phyloP scores from a whole-genome alignment of 1,140 invertebrate species.

The Nixonia krombeini region DNA sequence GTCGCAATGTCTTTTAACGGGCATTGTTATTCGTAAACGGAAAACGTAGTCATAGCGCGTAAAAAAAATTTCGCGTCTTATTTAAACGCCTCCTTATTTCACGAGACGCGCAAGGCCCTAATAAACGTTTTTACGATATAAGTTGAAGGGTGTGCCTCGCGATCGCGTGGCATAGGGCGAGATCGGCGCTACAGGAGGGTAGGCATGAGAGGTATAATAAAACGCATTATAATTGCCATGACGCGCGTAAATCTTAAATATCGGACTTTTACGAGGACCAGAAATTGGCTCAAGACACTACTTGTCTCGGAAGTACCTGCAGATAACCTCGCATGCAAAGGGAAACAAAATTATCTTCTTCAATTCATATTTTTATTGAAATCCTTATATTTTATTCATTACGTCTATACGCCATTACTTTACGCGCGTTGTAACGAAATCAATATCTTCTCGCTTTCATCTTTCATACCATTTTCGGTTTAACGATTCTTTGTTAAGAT shows the following conservation, averaged over 20 bases:
- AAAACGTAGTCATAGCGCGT: conserved; percentile 44
- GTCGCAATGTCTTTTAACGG: not conserved
- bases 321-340: conserved; percentile 23
- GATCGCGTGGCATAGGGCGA: conserved; percentile 27
- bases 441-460: too few species aligned
- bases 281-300: conserved; percentile 67
- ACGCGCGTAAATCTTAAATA: conserved; percentile 67
- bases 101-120: conserved; percentile 53
- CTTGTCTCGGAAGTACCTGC: conserved; percentile 44
- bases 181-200: conserved; percentile 46
- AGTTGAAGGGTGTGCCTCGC: conserved; percentile 61
- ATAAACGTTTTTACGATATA: conserved; percentile 71
- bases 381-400: conserved; percentile 5
- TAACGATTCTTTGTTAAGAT: too few species aligned
- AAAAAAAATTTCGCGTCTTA: conserved; percentile 66
- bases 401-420: conserved; percentile 31
- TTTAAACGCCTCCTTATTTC: conserved; percentile 62
- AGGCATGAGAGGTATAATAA: conserved; percentile 58
- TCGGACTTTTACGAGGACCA: conserved; percentile 65
- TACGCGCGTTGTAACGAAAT: conserved; percentile 20
- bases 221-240: conserved; percentile 71
- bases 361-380: conserved; percentile 27
- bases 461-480: too few species aligned
- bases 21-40: conserved; percentile 41
- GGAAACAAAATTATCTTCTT: conserved; percentile 35